A percentile compares a stretch with the other conserved stretches of the same genome.
These are phyloP conservation scores for Pristionchus arcanus DNA, from an alignment of 2,888 invertebrate genomes.

Conservation along the genomic window DNA sequence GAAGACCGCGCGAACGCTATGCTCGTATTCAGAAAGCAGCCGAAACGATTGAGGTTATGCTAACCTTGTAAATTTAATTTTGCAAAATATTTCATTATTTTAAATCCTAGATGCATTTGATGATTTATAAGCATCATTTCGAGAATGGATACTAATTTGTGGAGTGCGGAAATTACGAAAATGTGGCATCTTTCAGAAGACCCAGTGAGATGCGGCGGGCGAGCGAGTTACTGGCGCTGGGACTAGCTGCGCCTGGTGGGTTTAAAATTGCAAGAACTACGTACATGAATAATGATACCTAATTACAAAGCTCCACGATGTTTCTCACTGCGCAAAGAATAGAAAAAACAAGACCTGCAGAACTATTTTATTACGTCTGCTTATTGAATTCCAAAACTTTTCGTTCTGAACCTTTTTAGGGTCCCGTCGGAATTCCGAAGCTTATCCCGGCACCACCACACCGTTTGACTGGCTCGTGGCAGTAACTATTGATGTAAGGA, in stretches of 20 bases:
- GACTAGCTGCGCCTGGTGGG: background rate
- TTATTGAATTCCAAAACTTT: background rate
- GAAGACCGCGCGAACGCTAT: constrained; percentile 65
- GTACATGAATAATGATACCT: too few relatives aligned
- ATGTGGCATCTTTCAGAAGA: background rate
- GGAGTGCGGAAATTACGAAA: background rate
- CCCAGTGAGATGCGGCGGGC: constrained; percentile 44
- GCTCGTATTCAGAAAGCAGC: constrained; percentile 60
- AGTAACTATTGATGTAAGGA: constrained; percentile 59
- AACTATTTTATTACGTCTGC: too few relatives aligned
- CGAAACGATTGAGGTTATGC: constrained; percentile 30
- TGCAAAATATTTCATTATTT: too few relatives aligned
- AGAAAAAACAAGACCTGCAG: too few relatives aligned
- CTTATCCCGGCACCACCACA: background rate
- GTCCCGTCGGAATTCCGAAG: constrained; percentile 22
- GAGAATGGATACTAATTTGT: too few relatives aligned
- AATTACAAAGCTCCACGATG: too few relatives aligned
- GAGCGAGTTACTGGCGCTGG: constrained; percentile 19
- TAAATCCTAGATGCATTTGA: too few relatives aligned
- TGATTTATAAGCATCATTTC: too few relatives aligned
- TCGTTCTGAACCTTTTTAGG: background rate
- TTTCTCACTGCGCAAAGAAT: too few relatives aligned
- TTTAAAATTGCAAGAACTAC: background rate
- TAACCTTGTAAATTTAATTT: background rate
- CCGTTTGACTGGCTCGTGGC: constrained; percentile 58